A percentile compares a stretch with the other conserved stretches of the same genome.
phyloP scores from a whole-genome alignment of 2,113 vertebrate genomes.

The Paralichthys olivaceus region DNA sequence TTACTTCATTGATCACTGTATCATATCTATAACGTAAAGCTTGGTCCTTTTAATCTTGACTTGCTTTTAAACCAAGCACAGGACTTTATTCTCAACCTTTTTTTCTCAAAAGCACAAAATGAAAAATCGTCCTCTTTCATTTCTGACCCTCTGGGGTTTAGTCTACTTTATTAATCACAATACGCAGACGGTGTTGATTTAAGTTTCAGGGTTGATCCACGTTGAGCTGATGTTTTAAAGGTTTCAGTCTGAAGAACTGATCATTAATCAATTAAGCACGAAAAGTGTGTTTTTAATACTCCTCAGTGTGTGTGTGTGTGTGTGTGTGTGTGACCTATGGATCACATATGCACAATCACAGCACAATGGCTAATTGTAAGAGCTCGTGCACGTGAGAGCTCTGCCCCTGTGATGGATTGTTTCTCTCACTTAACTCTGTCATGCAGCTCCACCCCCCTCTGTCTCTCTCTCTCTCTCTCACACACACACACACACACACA shows the following conservation, averaged over 20 bases:
- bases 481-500: not conserved
- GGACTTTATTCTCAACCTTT: too few relatives aligned
- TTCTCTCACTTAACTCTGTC: not conserved
- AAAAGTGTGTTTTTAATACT: not conserved
- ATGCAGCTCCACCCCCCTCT: not conserved
- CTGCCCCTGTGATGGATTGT: not conserved
- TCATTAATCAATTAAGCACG: not conserved
- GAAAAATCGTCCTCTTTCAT: too few relatives aligned
- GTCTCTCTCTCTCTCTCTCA: not conserved
- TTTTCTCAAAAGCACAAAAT: too few relatives aligned
- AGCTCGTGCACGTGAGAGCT: not conserved
- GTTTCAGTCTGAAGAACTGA: not conserved
- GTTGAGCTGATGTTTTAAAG: conserved; percentile 20
- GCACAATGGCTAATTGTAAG: too few relatives aligned
- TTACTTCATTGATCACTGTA: too few relatives aligned
- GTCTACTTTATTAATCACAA: too few relatives aligned
- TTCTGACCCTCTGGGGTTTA: too few relatives aligned
- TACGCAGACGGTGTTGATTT: too few relatives aligned
- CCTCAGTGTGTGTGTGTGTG: not conserved
- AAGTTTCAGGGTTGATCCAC: conserved; percentile 2
- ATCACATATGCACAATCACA: too few relatives aligned
- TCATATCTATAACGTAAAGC: too few relatives aligned
- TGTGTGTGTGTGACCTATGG: conserved; percentile 20
- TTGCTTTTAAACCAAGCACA: too few relatives aligned
- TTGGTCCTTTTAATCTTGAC: too few relatives aligned